Percentiles rank a stretch among this genome's conserved stretches.
phyloP scores from a whole-genome alignment of 2,888 invertebrate species.

The Patella caerulea region DNA sequence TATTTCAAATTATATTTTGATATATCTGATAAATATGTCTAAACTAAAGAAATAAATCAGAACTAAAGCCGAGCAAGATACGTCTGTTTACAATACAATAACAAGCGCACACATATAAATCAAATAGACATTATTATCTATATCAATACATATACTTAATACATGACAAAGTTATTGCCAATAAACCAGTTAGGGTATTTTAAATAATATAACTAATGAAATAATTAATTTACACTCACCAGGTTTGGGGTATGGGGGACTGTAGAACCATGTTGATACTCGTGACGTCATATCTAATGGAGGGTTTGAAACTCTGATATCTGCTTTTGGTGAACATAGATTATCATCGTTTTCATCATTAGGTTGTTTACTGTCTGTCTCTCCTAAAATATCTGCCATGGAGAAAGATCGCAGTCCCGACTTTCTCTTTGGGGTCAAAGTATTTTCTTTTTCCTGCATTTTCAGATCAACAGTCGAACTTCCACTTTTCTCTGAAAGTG shows the following conservation, averaged over 20 bases:
- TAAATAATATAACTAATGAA: too few species aligned
- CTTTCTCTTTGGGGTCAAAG: not conserved
- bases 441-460: constrained; percentile 6
- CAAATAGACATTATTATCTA: too few species aligned
- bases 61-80: too few species aligned
- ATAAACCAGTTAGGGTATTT: too few species aligned
- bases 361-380: not conserved
- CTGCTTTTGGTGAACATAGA: not conserved
- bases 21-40: too few species aligned
- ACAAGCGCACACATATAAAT: too few species aligned
- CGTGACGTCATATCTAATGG: not conserved
- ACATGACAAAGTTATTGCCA: too few species aligned
- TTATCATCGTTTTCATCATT: not conserved
- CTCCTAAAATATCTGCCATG: constrained; percentile 6
- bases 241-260: not conserved
- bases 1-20: too few species aligned
- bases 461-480: not conserved
- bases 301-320: not conserved
- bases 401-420: not conserved
- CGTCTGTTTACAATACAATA: too few species aligned
- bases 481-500: not conserved
- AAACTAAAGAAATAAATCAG: too few species aligned
- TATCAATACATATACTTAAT: too few species aligned
- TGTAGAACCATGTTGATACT: constrained; percentile 4
- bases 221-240: not conserved